phyloP scores from a whole-genome alignment of 2,797 vertebrate species.

The Serranus cabrilla region DNA sequence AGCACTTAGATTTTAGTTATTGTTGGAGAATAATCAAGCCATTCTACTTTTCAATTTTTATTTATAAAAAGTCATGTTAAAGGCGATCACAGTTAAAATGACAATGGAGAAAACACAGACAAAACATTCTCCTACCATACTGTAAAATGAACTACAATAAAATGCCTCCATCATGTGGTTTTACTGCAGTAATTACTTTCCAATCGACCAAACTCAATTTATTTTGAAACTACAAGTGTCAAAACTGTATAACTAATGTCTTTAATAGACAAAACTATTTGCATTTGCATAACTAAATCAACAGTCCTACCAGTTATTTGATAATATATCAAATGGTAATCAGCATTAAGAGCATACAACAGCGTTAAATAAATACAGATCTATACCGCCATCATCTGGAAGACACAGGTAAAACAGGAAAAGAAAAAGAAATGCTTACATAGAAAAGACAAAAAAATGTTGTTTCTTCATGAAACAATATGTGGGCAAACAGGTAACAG shows the following conservation, averaged over 20 bases:
- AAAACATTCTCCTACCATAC: conserved; percentile 4
- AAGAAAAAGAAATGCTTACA: conserved; percentile 2
- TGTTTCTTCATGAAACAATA: conserved; percentile 41
- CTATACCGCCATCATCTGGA: conserved; percentile 67
- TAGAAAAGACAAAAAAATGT: conserved; percentile 26
- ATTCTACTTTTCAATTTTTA: conserved; percentile 16
- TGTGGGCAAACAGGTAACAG: conserved; percentile 51
- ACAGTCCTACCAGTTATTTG: conserved; percentile 11
- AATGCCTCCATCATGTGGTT: neutral
- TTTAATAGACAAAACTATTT: conserved; percentile 52
- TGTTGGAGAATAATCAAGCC: conserved; percentile 2
- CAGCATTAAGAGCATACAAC: neutral
- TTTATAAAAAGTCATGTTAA: conserved; percentile 36
- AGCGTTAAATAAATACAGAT: conserved; percentile 35
- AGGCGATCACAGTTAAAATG: conserved; percentile 11
- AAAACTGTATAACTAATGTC: conserved; percentile 50
- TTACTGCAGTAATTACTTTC: conserved; percentile 8
- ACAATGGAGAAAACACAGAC: conserved; percentile 19
- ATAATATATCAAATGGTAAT: conserved; percentile 37
- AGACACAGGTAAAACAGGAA: conserved; percentile 24
- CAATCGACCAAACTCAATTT: conserved; percentile 30
- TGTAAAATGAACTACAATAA: conserved; percentile 19
- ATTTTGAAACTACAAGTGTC: conserved; percentile 19
- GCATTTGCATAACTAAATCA: neutral
- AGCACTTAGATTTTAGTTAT: neutral